phyloP scores from a whole-genome alignment of 2,888 invertebrate species.

The Dynastes maya region DNA sequence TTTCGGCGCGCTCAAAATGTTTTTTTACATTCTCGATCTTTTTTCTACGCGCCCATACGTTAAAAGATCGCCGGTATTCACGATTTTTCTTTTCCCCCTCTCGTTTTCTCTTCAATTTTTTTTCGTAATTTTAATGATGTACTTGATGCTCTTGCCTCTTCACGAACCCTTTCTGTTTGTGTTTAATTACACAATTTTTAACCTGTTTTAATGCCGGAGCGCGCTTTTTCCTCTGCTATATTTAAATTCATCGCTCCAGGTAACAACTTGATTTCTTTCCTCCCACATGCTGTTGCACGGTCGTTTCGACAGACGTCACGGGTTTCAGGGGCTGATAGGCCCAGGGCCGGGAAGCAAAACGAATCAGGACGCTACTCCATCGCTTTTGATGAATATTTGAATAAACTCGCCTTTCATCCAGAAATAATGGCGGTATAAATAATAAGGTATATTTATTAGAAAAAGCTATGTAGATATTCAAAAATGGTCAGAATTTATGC shows the following conservation, averaged over 20 bases:
- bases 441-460: too few relatives aligned
- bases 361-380: conserved; percentile 4
- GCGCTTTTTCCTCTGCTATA: conserved; percentile 23
- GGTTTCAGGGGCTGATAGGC: neutral
- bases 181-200: conserved; percentile 50
- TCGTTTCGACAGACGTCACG: too few relatives aligned
- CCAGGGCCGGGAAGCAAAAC: neutral
- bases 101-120: conserved; percentile 16
- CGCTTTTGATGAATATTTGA: conserved; percentile 25
- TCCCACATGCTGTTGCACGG: neutral
- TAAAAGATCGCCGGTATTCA: neutral
- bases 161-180: conserved; percentile 44
- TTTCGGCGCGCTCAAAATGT: conserved; percentile 42
- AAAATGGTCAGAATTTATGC: too few relatives aligned
- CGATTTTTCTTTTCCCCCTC: neutral
- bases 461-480: neutral
- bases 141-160: conserved; percentile 26
- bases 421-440: neutral
- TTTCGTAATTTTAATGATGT: conserved; percentile 49
- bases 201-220: conserved; percentile 35
- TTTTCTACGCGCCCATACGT: neutral
- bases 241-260: conserved; percentile 42
- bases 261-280: conserved; percentile 41
- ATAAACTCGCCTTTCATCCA: conserved; percentile 15
- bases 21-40: conserved; percentile 50